These are phyloP conservation scores for Eledona agricola DNA, from an alignment of 2,888 invertebrate species.

Conservation along the genomic window DNA sequence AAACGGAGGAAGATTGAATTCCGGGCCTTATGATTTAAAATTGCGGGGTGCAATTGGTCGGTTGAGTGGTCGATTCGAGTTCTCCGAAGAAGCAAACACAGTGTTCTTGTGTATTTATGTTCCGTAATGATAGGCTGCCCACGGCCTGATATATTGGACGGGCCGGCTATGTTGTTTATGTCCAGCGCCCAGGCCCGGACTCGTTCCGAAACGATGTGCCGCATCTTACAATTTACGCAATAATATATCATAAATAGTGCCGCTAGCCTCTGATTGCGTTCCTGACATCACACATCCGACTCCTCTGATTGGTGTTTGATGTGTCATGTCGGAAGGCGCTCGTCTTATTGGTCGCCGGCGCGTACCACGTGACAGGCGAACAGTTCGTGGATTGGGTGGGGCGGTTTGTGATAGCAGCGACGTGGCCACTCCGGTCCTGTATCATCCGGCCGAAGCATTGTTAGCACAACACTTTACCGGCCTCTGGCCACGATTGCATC, in stretches of 20 bases:
- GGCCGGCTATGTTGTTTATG: conserved; percentile 57
- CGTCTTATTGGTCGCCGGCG: too few relatives aligned
- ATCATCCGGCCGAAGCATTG: conserved; percentile 46
- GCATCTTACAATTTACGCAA: too few relatives aligned
- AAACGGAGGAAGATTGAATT: conserved; percentile 47
- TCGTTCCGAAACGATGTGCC: neutral
- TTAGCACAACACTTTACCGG: conserved; percentile 59
- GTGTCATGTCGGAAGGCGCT: too few relatives aligned
- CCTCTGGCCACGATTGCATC: conserved; percentile 56
- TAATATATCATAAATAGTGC: too few relatives aligned
- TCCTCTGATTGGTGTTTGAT: too few relatives aligned
- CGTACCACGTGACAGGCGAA: too few relatives aligned
- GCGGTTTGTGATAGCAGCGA: too few relatives aligned
- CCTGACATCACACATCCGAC: too few relatives aligned
- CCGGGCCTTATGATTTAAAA: conserved; percentile 47
- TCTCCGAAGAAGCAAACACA: conserved; percentile 49
- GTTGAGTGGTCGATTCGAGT: conserved; percentile 38
- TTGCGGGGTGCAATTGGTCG: conserved; percentile 43
- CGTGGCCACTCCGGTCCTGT: conserved; percentile 30
- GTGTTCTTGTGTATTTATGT: conserved; percentile 59
- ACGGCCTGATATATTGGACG: conserved; percentile 60
- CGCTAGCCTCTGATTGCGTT: too few relatives aligned
- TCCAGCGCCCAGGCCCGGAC: conserved; percentile 42
- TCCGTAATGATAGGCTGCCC: conserved; percentile 61
- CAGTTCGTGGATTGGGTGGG: too few relatives aligned